Base-by-base conservation (phyloP, 1,140 invertebrate genomes). In the Pissodes strobi region DNA sequence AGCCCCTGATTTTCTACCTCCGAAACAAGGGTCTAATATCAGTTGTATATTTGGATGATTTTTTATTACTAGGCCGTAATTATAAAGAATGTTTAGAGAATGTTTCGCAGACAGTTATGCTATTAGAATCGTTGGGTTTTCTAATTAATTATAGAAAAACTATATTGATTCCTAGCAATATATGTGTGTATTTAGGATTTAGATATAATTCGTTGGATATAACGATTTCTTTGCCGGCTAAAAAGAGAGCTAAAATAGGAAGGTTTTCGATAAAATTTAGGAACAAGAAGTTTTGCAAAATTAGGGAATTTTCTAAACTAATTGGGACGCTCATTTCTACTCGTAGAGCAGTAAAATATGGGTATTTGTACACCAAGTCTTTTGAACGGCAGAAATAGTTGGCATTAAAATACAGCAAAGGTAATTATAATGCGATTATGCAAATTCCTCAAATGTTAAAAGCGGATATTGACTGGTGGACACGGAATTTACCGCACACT, bases 381-480 rank as follows among this genome's bases (percentile, higher is more conserved):
- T 46, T 64, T 15, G 61, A 64, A 38, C 23, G 39, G 17, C 8
- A 37, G 45, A 64, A 64, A 56, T 27, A 22, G 6, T 41, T 51
- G 12, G 59, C 30, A 9, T 64, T 64, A 64, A 13, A 19, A 56
- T 6, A 38, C 1, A 45, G 22, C 38, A 13, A 56, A 8, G 55
- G 60, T 1, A 25, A 64, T 30, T 68, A 64, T 41, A 52, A 68
- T 58, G 34, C 25, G 5, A 18, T 3, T 13, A 68, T 64, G 21
- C 12, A 13, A 12, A 13, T 60, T 22, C 25, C 55, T 1, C 9
- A 58, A 13, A 18, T 15, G 21, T 43, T 71, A 38, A 17, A 21
- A 10, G 12, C 52, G 1, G 76, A 77, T 43, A 53, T 74, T 10
- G 23, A 58, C 2, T 76, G 76, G 73, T 77, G 75, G 75, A 13